Evolutionary conservation across 2,888 invertebrate species (phyloP).

Genomic region (Folsomia candida): DNA sequence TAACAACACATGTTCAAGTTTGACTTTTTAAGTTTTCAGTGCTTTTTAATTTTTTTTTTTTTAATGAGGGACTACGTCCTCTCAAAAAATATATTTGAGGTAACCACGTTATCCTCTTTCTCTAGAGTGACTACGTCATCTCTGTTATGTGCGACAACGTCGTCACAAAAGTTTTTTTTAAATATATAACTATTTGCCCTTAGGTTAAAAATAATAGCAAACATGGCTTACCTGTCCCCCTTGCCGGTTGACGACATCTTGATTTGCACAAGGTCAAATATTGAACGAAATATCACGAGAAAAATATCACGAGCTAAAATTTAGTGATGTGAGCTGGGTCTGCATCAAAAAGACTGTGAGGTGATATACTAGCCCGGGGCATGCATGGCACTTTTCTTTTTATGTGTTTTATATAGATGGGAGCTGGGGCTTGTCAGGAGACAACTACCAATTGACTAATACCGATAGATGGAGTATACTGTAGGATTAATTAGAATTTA

Average conservation of each 20-base stretch:
- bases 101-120: not conserved
- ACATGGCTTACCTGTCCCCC: not conserved
- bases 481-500: no score
- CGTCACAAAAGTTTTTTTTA: no score
- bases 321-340: not conserved
- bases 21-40: not conserved
- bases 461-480: no score
- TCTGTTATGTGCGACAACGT: no score
- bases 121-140: not conserved
- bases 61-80: not conserved
- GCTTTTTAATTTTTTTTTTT: no score
- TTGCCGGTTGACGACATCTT: not conserved
- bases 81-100: not conserved
- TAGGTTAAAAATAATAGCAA: not conserved
- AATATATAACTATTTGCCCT: not conserved
- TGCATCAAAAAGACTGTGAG: conserved; percentile 5
- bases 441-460: no score
- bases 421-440: no score
- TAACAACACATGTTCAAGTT: not conserved
- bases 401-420: no score
- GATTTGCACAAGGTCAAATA: not conserved
- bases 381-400: no score
- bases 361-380: not conserved
- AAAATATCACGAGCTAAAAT: not conserved
- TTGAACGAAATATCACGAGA: not conserved